phyloP scores from a whole-genome alignment of 2,797 vertebrate genomes.

The Tenualosa ilisha region DNA sequence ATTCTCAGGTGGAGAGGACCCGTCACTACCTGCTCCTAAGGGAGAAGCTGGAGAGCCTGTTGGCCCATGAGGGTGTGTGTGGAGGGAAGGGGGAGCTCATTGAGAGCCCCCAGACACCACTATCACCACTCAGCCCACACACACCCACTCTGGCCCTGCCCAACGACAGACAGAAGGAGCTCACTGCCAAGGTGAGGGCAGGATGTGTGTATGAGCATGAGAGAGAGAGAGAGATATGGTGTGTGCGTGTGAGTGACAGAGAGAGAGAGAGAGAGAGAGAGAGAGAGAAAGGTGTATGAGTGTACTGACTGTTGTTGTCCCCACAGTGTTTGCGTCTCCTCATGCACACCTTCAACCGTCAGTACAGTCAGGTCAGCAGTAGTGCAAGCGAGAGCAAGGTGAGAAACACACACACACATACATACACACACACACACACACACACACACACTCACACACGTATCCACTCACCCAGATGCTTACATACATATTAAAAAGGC shows the following conservation, averaged over 20 bases:
- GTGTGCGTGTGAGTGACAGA: background rate
- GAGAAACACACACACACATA: constrained; percentile 53
- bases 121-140: background rate
- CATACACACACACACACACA: constrained; percentile 7
- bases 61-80: constrained; percentile 81
- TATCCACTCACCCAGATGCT: background rate
- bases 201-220: background rate
- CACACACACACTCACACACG: background rate
- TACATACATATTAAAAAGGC: background rate
- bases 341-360: constrained; percentile 98
- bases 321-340: constrained; percentile 94
- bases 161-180: constrained; percentile 92
- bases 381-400: constrained; percentile 99
- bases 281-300: background rate
- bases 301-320: constrained; percentile 24
- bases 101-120: background rate
- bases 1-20: constrained; percentile 93
- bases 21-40: constrained; percentile 93
- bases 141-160: constrained; percentile 59
- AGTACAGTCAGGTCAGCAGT: constrained; percentile 96
- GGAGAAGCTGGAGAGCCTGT: constrained; percentile 91
- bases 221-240: background rate
- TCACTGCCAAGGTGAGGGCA: constrained; percentile 90
- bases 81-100: constrained; percentile 50
- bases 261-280: background rate